Percentiles rank a stretch among this genome's conserved stretches.
These are phyloP conservation scores for Ceramica pisi DNA, from an alignment of 2,888 invertebrate species.

Conservation along the genomic window DNA sequence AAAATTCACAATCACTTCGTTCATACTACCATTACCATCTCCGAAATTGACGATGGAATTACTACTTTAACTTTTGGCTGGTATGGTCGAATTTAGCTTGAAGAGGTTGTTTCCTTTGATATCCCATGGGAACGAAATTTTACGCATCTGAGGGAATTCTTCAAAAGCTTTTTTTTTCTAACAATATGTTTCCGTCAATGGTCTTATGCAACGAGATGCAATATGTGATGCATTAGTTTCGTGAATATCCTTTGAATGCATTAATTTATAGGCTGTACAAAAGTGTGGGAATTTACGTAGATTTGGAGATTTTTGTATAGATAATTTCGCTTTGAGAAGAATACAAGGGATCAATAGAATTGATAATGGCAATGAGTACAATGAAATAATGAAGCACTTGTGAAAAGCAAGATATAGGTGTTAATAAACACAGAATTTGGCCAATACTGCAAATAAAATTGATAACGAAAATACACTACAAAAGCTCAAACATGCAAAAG, in stretches of 20 bases:
- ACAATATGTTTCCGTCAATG: conserved; percentile 62
- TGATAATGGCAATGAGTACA: not conserved
- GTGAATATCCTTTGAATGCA: conserved; percentile 60
- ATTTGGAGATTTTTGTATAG: conserved; percentile 21
- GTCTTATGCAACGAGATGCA: conserved; percentile 62
- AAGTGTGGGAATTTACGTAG: conserved; percentile 59
- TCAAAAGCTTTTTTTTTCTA: conserved; percentile 66
- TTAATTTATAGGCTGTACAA: conserved; percentile 61
- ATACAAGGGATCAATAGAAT: not conserved
- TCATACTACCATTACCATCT: not conserved
- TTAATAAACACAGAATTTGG: not conserved
- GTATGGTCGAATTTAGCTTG: conserved; percentile 54
- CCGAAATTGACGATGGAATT: conserved; percentile 6
- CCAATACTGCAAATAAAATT: too few relatives aligned
- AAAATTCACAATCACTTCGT: conserved; percentile 49
- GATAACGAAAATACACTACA: too few relatives aligned
- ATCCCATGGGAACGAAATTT: conserved; percentile 86
- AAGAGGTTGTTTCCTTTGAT: conserved; percentile 40
- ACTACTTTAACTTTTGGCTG: not conserved
- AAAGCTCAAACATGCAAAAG: not conserved
- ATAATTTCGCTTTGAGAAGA: conserved; percentile 22
- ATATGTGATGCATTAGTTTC: conserved; percentile 66
- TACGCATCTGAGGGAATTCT: conserved; percentile 85
- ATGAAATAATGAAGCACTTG: not conserved
- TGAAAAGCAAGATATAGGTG: not conserved